Evolutionary conservation across 2,113 vertebrate species (phyloP), one percentile per base, ranked within the genome.

Genomic region (Dipodomys merriami): DNA sequence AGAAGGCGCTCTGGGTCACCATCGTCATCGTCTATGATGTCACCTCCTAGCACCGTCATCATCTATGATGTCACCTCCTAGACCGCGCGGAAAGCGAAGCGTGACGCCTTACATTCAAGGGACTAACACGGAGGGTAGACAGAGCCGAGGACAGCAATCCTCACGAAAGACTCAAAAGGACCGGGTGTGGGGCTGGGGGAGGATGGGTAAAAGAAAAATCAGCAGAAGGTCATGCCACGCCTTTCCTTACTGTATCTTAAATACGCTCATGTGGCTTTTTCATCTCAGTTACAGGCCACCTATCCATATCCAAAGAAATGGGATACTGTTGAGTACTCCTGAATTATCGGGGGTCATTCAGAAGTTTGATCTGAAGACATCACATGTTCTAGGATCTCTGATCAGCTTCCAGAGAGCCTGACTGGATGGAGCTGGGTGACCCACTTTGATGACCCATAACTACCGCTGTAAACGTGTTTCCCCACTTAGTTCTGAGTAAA

Each of bases 401-500:
- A 60, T 60, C 57, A 60, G 12, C 57, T 35, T 29, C 68, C 0
- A 15, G 27, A 53, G 4, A 30, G 64, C 27, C 57, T 25, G 53
- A 80, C 30, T 23, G 77, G 65, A 81, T 1, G 15, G 68, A 46
- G 53, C n/a, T 76, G 76, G n/a, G 23, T 91, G 69, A 80, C 60
- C 39, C 62, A 68, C 78, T 83, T 71, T 84, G 62, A n/a, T 90
- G 83, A 82, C 19, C 23, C 69, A 5, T 15, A 91, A 46, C 46
- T 88, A 39, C 39, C 39, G 5, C 39, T 39, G 39, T 39, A 39
- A n/a, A 39, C 67, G 53, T 62, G 30, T 4, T 73, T 90, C 64
- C 25, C 27, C 57, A 86, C 46, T 86, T 80, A 78, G 84, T 69
- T 83, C 35, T 84, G 53, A 77, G 53, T 83, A 90, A 83, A 91